Evolutionary conservation across 2,888 invertebrate species (phyloP).

Genomic region (Synanthedon vespiformis): DNA sequence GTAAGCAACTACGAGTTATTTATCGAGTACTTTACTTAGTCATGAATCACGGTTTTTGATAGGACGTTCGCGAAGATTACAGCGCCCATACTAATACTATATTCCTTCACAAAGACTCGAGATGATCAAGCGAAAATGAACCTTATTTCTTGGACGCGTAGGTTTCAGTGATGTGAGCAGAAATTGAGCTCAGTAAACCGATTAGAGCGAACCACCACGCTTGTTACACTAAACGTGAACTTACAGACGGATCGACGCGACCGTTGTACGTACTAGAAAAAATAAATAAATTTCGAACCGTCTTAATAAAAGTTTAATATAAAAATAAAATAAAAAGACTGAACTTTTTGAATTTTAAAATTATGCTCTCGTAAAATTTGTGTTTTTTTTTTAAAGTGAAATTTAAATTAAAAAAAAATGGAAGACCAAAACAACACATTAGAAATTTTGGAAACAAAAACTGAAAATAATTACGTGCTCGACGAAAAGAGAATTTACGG

Average conservation of each 20-base stretch:
- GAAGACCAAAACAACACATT: constrained; percentile 1
- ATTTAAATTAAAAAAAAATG: background rate
- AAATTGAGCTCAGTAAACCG: background rate
- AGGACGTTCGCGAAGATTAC: background rate
- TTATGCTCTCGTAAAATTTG: too few species aligned
- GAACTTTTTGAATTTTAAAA: too few species aligned
- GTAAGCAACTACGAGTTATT: background rate
- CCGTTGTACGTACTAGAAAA: background rate
- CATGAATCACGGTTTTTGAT: background rate
- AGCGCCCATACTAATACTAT: background rate
- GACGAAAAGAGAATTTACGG: constrained; percentile 12
- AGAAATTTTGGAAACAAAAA: constrained; percentile 1
- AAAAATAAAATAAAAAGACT: too few species aligned
- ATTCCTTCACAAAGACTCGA: background rate
- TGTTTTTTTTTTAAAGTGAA: too few species aligned
- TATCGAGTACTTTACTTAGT: background rate
- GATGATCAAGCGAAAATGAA: background rate
- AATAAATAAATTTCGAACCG: too few species aligned
- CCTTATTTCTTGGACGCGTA: background rate
- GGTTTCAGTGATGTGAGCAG: background rate
- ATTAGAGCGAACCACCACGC: background rate
- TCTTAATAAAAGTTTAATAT: too few species aligned
- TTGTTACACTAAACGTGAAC: background rate
- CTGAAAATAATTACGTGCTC: background rate
- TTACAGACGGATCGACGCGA: background rate